phyloP scores from a whole-genome alignment of 2,888 invertebrate genomes.

The Cyclophora albipunctata region DNA sequence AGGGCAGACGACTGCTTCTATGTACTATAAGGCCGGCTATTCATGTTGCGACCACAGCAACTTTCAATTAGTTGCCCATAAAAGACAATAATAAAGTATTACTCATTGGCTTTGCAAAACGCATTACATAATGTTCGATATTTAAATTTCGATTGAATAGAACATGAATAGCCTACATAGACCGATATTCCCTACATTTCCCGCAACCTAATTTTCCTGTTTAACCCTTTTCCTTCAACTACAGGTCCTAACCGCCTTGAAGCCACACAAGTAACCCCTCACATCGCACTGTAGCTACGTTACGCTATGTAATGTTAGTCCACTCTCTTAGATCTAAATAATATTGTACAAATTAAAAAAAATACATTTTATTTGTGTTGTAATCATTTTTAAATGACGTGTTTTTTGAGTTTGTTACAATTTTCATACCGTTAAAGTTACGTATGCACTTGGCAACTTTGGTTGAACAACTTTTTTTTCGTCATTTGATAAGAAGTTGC shows the following conservation, averaged over 20 bases:
- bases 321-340: constrained; percentile 19
- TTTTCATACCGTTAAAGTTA: too few relatives aligned
- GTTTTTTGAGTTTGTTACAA: constrained; percentile 7
- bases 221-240: constrained; percentile 11
- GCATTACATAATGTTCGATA: too few relatives aligned
- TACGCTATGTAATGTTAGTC: constrained; percentile 2
- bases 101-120: too few relatives aligned
- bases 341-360: constrained; percentile 39
- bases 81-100: too few relatives aligned
- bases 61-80: too few relatives aligned
- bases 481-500: too few relatives aligned
- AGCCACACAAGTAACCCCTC: constrained; percentile 15
- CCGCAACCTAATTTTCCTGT: constrained; percentile 5
- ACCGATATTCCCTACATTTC: background rate
- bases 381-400: constrained; percentile 24
- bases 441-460: too few relatives aligned
- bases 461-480: too few relatives aligned
- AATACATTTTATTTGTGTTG: constrained; percentile 25
- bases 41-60: too few relatives aligned
- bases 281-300: background rate
- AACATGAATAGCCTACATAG: background rate
- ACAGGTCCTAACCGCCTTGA: constrained; percentile 28
- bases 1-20: too few relatives aligned
- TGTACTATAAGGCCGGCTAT: too few relatives aligned
- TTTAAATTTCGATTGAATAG: too few relatives aligned